Evolutionary conservation across 30 jellyfish, hydroid and myxozoan species (phyloP), one percentile per base, ranked within the genome.

Genomic region (Morbakka virulenta): DNA sequence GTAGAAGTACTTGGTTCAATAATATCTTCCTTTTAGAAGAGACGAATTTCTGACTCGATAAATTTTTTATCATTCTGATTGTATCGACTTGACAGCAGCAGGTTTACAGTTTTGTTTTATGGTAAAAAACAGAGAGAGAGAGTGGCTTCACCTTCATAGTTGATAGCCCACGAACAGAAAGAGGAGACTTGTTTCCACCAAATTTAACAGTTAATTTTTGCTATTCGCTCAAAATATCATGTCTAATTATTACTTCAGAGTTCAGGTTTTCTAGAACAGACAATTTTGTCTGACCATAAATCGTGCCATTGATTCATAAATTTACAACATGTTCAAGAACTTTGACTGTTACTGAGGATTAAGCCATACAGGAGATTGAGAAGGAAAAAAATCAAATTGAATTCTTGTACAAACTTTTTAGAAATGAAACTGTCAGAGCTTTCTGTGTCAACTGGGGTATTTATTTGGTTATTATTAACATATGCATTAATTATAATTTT

Each of bases 1-100:
- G 94, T 87, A 1, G 94, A 82, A 28, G 6, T 67, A 32, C 87
- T 41, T 1, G 95, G 94, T 26, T 84, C 87, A 4, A 75, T 64
- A 12, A 75, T 75, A 35, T 64, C 73, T 29, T 52, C 80, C 51
- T 51, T 35, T 13, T 35, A 67, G 25, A 86, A 52, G 57, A 62
- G 62, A 27, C 69, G 50, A n/a, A 64, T 79, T 81, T 86, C 96
- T 2, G 89, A 63, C 49, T 28, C 67, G 71, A 84, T 75, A 32
- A 84, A 84, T 35, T 77, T 34, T 11, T 32, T 65, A 0, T 84
- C 93, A 3, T 52, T 78, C 9, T 33, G 50, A 31, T 61, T 76
- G 51, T 52, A 75, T 52, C 51, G 82, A 53, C 65, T 61, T 63
- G 31, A 52, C 26, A 0, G 83, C 92, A 6, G 53, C 62, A 4